Percentiles rank a stretch among this genome's conserved stretches.
Conservation (phyloP, 2,797 vertebrate genomes). For the Peromyscus aztecus region DNA sequence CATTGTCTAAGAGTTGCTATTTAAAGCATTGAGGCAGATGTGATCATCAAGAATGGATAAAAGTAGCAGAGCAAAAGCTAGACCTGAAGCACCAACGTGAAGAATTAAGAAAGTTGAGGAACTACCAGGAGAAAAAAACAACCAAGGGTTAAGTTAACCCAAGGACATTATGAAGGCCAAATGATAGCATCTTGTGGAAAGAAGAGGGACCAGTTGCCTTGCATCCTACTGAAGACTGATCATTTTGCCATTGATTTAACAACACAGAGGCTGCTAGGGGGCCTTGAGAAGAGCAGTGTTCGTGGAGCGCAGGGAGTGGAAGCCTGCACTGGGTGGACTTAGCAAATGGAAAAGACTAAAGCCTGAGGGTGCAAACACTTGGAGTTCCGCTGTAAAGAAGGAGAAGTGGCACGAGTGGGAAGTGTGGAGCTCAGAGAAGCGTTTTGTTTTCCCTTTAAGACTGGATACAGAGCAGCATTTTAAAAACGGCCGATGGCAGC, state of each 20-base stretch:
- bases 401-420: no score
- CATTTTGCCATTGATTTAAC: not conserved
- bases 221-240: not conserved
- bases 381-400: not conserved
- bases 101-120: not conserved
- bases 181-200: not conserved
- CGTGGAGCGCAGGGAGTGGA: not conserved
- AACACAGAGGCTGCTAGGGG: not conserved
- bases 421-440: no score
- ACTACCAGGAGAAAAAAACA: not conserved
- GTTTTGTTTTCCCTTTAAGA: not conserved
- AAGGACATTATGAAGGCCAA: not conserved
- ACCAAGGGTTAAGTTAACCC: not conserved
- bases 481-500: not conserved
- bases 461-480: not conserved
- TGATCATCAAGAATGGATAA: not conserved
- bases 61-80: not conserved
- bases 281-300: not conserved
- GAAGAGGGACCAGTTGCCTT: not conserved
- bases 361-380: not conserved
- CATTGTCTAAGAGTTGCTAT: not conserved
- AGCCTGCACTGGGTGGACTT: not conserved
- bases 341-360: not conserved
- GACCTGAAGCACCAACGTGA: not conserved
- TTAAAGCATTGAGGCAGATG: not conserved